These are phyloP conservation scores for Beaufortia kweichowensis DNA, from an alignment of 2,113 vertebrate species.

Conservation along the genomic window DNA sequence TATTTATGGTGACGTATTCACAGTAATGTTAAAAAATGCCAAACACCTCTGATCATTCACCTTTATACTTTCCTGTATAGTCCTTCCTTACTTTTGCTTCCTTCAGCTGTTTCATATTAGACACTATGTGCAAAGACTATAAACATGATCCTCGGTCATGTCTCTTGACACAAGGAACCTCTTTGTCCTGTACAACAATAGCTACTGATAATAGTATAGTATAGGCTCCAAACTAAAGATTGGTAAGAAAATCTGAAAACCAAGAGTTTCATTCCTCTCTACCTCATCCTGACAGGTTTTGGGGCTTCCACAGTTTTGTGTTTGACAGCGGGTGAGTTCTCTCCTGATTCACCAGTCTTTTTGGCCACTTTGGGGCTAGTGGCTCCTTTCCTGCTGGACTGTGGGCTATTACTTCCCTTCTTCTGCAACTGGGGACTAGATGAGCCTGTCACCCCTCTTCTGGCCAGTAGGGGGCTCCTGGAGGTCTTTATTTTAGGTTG, in stretches of 20 bases:
- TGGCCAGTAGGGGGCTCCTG: constrained; percentile 82
- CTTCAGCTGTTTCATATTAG: neutral
- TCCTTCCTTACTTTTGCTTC: neutral
- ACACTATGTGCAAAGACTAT: constrained; percentile 15
- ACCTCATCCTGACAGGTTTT: constrained; percentile 65
- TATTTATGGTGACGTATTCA: constrained; percentile 45
- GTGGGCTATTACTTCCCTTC: constrained; percentile 83
- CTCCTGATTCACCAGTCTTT: constrained; percentile 72
- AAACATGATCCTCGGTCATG: neutral
- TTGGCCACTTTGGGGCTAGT: constrained; percentile 78
- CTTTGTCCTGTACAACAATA: constrained; percentile 18
- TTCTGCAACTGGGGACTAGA: constrained; percentile 87
- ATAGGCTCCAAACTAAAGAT: constrained; percentile 4
- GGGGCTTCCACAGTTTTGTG: constrained; percentile 66
- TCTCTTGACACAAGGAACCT: constrained; percentile 11
- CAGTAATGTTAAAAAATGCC: constrained; percentile 47
- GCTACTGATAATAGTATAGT: constrained; percentile 3
- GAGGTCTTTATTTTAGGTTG: constrained; percentile 84
- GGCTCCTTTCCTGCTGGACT: constrained; percentile 74
- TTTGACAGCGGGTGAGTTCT: constrained; percentile 63
- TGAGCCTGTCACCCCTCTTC: constrained; percentile 77
- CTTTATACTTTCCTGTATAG: neutral
- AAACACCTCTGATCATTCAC: constrained; percentile 37
- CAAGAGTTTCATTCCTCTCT: constrained; percentile 43
- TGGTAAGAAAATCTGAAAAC: neutral